Conservation (phyloP, 92 coral and sea anemone genomes). For the Heteractis magnifica region DNA sequence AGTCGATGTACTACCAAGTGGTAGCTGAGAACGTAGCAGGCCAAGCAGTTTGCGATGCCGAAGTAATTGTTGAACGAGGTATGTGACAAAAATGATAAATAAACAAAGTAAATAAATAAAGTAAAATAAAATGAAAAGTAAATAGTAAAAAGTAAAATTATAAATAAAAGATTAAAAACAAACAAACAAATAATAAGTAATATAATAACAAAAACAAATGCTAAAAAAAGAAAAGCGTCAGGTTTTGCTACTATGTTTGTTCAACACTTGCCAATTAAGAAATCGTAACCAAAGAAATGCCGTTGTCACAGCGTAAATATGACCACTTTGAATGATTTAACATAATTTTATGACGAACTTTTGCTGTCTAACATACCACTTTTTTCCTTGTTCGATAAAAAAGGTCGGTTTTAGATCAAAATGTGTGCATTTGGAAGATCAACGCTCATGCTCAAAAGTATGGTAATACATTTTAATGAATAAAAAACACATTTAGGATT, state of each 20-base stretch:
- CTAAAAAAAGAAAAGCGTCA: background rate
- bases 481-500: too few species aligned
- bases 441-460: too few species aligned
- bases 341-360: too few species aligned
- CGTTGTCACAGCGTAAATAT: background rate
- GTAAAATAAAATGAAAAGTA: background rate
- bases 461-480: too few species aligned
- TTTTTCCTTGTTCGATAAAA: too few species aligned
- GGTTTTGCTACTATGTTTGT: background rate
- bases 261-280: background rate
- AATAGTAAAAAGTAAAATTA: background rate
- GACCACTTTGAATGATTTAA: too few species aligned
- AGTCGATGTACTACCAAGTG: constrained; percentile 68
- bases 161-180: background rate
- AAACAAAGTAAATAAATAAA: background rate
- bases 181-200: too few species aligned
- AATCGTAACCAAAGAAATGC: background rate
- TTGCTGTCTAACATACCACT: too few species aligned
- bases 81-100: background rate
- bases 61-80: constrained; percentile 76
- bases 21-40: constrained; percentile 87
- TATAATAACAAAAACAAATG: too few species aligned
- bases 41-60: constrained; percentile 66
- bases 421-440: too few species aligned
- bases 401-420: too few species aligned